Percentiles rank a stretch among this genome's conserved stretches.
phyloP scores from a whole-genome alignment of 2,888 invertebrate species.

The Drosophila rubida region DNA sequence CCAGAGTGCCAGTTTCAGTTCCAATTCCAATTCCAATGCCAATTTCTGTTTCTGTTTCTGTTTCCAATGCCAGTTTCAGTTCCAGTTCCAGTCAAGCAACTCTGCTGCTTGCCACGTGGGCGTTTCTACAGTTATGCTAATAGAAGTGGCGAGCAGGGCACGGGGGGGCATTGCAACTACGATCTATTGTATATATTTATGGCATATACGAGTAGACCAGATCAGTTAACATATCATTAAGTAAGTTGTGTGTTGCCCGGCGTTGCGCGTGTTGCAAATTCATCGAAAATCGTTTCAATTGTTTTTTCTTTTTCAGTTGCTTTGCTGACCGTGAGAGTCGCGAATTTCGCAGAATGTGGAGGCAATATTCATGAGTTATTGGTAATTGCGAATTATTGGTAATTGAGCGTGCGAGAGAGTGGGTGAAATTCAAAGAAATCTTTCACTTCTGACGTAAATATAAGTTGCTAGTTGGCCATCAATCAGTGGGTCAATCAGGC shows the following conservation, averaged over 20 bases:
- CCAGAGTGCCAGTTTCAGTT: conserved; percentile 5
- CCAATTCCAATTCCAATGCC: not conserved
- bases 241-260: conserved; percentile 1
- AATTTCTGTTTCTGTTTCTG: conserved; percentile 4
- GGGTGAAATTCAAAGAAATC: not conserved
- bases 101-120: conserved; percentile 28
- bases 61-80: not conserved
- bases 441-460: not conserved
- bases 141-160: not conserved
- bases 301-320: not conserved
- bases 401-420: not conserved
- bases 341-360: not conserved
- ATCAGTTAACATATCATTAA: conserved; percentile 4
- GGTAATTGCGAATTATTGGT: not conserved
- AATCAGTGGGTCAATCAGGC: not conserved
- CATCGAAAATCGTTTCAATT: not conserved
- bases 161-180: not conserved
- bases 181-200: conserved; percentile 10
- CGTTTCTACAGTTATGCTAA: conserved; percentile 28
- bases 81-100: conserved; percentile 25
- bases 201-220: not conserved
- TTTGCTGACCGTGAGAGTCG: not conserved
- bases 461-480: not conserved
- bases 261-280: conserved; percentile 3
- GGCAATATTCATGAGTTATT: not conserved